phyloP scores from a whole-genome alignment of 2,888 invertebrate genomes.

The Rhogogaster chlorosoma region DNA sequence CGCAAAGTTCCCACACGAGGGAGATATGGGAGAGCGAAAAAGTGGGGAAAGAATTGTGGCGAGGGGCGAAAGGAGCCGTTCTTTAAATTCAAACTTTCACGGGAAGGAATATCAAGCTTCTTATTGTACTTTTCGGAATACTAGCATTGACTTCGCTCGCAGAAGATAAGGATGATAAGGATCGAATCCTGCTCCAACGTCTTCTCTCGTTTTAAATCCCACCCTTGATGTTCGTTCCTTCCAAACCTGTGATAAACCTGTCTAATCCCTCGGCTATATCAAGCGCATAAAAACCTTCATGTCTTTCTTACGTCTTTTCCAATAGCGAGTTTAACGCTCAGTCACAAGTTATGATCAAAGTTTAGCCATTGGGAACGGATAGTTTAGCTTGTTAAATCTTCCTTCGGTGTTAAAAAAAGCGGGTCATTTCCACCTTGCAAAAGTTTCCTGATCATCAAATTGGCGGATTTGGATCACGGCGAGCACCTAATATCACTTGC shows the following conservation, averaged over 20 bases:
- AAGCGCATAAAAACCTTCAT: background rate
- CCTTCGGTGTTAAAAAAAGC: background rate
- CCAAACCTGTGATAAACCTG: background rate
- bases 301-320: background rate
- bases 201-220: background rate
- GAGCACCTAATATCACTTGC: background rate
- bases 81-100: background rate
- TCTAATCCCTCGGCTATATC: background rate
- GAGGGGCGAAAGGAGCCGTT: background rate
- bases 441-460: background rate
- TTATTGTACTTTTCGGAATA: too few species aligned
- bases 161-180: too few species aligned
- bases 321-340: background rate
- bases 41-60: background rate
- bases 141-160: too few species aligned
- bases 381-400: background rate
- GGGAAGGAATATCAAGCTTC: background rate
- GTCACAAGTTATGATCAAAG: background rate
- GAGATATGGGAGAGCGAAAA: background rate
- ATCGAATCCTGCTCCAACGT: background rate
- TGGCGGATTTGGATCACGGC: background rate
- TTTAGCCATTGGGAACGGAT: background rate
- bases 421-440: background rate
- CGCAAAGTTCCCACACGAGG: background rate
- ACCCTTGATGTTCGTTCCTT: background rate